Conservation (phyloP, 2,888 invertebrate genomes). For the Metellina segmentata region DNA sequence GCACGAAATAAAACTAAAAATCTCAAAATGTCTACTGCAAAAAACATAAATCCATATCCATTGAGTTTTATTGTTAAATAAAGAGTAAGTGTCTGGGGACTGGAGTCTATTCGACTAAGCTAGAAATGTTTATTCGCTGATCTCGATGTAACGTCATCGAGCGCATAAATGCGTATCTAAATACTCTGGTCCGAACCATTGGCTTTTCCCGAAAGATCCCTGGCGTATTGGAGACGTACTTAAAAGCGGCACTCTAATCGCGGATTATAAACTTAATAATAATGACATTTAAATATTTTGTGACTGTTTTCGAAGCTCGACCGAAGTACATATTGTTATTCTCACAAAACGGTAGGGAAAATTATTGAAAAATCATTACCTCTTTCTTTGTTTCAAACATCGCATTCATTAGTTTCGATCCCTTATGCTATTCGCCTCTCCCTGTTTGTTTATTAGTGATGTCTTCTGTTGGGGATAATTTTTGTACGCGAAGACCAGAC, state of each 20-base stretch:
- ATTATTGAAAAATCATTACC: conserved; percentile 72
- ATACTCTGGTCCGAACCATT: background rate
- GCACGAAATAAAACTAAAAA: no score
- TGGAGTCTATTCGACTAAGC: no score
- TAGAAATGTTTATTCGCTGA: no score
- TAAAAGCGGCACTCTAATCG: conserved; percentile 22
- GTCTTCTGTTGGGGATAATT: conserved; percentile 58
- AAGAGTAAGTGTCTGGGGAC: no score
- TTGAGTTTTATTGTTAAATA: no score
- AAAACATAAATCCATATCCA: no score
- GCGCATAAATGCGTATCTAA: background rate
- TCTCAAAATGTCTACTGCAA: no score
- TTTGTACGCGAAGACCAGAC: conserved; percentile 40
- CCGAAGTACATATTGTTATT: conserved; percentile 56
- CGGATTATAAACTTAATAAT: conserved; percentile 52
- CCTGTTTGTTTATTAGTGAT: conserved; percentile 58
- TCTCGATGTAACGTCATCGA: background rate
- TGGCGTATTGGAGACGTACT: conserved; percentile 4
- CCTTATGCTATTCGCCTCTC: conserved; percentile 6
- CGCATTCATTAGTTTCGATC: conserved; percentile 57
- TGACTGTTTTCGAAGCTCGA: conserved; percentile 21
- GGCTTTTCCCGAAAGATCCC: conserved; percentile 30
- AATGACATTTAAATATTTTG: conserved; percentile 63
- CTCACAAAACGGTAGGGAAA: conserved; percentile 52
- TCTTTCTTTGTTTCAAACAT: conserved; percentile 65